These are phyloP conservation scores for Dufourea novaeangliae DNA, from an alignment of 1,140 invertebrate genomes.

Conservation along the genomic window DNA sequence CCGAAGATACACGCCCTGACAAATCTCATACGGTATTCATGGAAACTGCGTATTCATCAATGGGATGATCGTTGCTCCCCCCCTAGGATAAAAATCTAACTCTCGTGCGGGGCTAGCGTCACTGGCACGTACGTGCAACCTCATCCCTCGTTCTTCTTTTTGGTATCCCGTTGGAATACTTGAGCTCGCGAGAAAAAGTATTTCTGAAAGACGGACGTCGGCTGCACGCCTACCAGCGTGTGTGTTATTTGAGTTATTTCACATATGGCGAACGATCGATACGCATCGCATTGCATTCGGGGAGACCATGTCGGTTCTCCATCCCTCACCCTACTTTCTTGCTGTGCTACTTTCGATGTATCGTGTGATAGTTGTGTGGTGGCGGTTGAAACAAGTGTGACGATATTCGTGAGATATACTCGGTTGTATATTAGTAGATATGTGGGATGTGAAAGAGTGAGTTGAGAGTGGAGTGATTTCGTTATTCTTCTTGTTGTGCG, in stretches of 20 bases:
- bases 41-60: slow-evolving; percentile 66
- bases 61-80: slow-evolving; percentile 57
- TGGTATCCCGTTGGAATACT: slow-evolving; percentile 23
- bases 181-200: slow-evolving; percentile 10
- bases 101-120: background rate
- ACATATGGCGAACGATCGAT: slow-evolving; percentile 64
- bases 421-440: background rate
- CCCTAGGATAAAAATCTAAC: slow-evolving; percentile 12
- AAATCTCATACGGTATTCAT: slow-evolving; percentile 69
- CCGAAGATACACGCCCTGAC: slow-evolving; percentile 22
- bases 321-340: slow-evolving; percentile 20
- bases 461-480: no score
- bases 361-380: background rate
- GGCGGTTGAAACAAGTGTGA: background rate
- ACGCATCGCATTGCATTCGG: slow-evolving; percentile 56
- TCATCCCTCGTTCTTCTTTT: background rate
- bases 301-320: background rate
- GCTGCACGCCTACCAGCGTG: slow-evolving; percentile 6
- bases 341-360: slow-evolving; percentile 9
- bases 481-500: no score
- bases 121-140: background rate
- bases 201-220: slow-evolving; percentile 12
- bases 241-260: slow-evolving; percentile 67
- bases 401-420: background rate
- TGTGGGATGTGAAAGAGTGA: no score